Evolutionary conservation across 2,797 vertebrate species (phyloP), one percentile per base, ranked within the genome.

Genomic region (Enteromius argenteus): DNA sequence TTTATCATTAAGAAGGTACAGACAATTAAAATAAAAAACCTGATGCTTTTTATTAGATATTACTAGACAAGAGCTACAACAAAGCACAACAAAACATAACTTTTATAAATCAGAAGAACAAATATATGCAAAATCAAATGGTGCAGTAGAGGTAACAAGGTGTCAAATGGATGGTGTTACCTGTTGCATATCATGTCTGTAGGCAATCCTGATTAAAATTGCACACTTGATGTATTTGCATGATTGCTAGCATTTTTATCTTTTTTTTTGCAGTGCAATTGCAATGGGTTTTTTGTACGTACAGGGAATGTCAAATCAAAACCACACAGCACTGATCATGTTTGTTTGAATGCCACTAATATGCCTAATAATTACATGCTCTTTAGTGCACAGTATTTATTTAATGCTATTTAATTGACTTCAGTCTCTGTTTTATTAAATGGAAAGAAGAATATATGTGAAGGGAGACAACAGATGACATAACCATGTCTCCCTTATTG

Each of bases 141-240:
- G 66, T 21, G 32, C 62, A 75, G 77, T 49, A 84, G 73, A 83
- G 14, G 76, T 85, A 86, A 89, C 85, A 67, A 86, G 83, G 35
- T 85, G 76, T 86, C 79, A 83, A 66, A 87, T 73, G 86, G 46
- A 72, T 44, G 60, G 27, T 68, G 32, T 69, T 68, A 51, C n/a
- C 46, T 56, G 35, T 53, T 44, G 37, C n/a, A 44, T 39, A 10
- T 56, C 7, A 80, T 80, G 60, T 62, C 14, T 62, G 64, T 51
- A 27, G 39, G 46, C 4, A 68, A 37, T 37, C 32, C 23, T 23
- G 44, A 80, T 42, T 67, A 6, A 49, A 66, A 79, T 51, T 80
- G 51, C 46, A 51, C 51, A 39, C 73, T 58, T 76, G 35, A 46
- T 67, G 19, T 67, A 37, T 49, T 67, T 80, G 30, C 35, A 56